phyloP scores from a whole-genome alignment of 2,797 vertebrate species.

The Chelidonichthys spinosus region DNA sequence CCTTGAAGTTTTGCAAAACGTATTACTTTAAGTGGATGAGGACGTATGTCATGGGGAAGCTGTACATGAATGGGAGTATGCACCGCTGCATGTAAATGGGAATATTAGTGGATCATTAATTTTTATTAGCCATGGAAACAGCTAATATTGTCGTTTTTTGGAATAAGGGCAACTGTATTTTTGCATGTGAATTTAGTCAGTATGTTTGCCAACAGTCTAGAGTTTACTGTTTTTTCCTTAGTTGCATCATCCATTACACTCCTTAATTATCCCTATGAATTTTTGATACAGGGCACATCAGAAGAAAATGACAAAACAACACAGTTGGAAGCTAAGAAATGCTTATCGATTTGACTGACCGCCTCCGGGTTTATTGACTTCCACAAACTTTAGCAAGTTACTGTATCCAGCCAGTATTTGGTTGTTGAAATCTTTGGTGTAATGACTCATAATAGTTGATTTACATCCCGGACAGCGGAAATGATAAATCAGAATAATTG shows the following conservation, averaged over 20 bases:
- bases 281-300: neutral
- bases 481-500: conserved; percentile 35
- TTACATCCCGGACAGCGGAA: neutral
- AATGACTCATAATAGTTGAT: conserved; percentile 7
- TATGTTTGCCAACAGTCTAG: conserved; percentile 3
- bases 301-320: no score
- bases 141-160: neutral
- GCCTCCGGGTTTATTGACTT: neutral
- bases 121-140: neutral
- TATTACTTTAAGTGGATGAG: neutral
- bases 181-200: neutral
- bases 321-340: no score
- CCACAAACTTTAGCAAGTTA: neutral
- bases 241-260: conserved; percentile 1
- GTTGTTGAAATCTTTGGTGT: neutral
- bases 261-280: neutral
- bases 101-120: neutral
- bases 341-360: neutral
- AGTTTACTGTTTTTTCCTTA: neutral
- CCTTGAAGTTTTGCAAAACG: no score
- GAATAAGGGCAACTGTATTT: neutral
- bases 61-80: neutral
- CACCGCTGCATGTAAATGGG: neutral
- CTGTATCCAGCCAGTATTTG: neutral
- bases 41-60: neutral